Evolutionary conservation across 37 sponge, comb jelly and placozoan genomes (phyloP).

Genomic region (Spongilla lacustris): DNA sequence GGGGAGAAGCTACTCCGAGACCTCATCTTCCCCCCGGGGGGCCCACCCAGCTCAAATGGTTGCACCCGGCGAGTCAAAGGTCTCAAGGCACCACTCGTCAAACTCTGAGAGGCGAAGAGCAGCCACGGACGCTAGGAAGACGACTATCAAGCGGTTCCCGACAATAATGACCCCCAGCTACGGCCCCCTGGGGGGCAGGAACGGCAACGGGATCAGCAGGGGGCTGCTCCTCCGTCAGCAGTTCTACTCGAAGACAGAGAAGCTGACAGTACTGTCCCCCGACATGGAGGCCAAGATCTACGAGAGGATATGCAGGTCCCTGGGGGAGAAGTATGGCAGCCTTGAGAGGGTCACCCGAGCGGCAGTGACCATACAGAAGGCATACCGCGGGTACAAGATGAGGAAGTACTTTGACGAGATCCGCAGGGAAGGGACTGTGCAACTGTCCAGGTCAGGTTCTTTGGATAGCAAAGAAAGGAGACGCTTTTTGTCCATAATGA

Average conservation of each 20-base stretch:
- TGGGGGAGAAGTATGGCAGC: slow-evolving; percentile 70
- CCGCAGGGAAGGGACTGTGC: background rate
- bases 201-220: too few relatives aligned
- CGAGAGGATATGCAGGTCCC: slow-evolving; percentile 32
- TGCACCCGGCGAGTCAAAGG: too few relatives aligned
- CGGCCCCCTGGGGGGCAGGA: too few relatives aligned
- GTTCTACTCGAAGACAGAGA: background rate
- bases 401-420: slow-evolving; percentile 25
- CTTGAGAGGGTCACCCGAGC: slow-evolving; percentile 50
- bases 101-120: too few relatives aligned
- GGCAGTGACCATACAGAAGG: slow-evolving; percentile 51
- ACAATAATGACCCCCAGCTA: too few relatives aligned
- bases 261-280: slow-evolving; percentile 45
- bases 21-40: too few relatives aligned
- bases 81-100: too few relatives aligned
- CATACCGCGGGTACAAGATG: slow-evolving; percentile 49
- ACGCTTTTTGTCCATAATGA: background rate
- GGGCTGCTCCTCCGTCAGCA: too few relatives aligned
- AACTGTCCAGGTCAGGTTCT: background rate
- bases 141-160: too few relatives aligned
- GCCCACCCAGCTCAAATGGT: too few relatives aligned
- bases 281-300: slow-evolving; percentile 60
- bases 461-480: background rate
- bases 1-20: too few relatives aligned
- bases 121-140: too few relatives aligned